Evolutionary conservation across 2,113 vertebrate species (phyloP).

Genomic region (Callospermophilus lateralis): DNA sequence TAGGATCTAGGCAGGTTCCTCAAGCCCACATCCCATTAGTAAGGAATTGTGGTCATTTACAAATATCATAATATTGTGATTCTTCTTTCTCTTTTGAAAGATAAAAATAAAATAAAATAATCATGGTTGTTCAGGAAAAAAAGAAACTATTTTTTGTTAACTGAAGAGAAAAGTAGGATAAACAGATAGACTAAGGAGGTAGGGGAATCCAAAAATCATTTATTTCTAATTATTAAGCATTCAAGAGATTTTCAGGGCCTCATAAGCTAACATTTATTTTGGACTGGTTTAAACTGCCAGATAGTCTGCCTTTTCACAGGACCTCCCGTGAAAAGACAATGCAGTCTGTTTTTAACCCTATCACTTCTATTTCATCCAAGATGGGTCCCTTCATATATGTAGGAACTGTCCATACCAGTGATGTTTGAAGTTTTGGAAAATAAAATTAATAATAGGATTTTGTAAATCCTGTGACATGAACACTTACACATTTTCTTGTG

Average conservation of each 20-base stretch:
- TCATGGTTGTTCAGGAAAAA: neutral
- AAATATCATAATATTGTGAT: no score
- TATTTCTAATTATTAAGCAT: neutral
- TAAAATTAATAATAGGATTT: neutral
- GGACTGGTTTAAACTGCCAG: neutral
- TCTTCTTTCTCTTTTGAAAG: no score
- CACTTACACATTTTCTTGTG: neutral
- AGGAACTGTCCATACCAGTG: neutral
- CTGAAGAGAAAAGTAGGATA: neutral
- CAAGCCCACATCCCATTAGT: no score
- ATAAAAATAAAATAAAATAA: neutral
- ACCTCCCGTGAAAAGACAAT: neutral
- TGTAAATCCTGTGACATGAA: neutral
- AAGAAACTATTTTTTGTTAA: neutral
- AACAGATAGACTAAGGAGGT: neutral
- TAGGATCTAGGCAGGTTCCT: no score
- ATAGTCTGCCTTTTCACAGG: neutral
- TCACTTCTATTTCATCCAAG: neutral
- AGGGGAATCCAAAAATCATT: neutral
- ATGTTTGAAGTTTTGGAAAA: neutral
- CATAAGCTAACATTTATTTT: neutral
- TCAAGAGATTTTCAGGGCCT: neutral
- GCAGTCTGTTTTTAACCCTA: neutral
- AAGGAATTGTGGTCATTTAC: no score
- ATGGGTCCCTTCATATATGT: neutral